Evolutionary conservation across 1,140 invertebrate species (phyloP).

Genomic region (Brachionus angularis): DNA sequence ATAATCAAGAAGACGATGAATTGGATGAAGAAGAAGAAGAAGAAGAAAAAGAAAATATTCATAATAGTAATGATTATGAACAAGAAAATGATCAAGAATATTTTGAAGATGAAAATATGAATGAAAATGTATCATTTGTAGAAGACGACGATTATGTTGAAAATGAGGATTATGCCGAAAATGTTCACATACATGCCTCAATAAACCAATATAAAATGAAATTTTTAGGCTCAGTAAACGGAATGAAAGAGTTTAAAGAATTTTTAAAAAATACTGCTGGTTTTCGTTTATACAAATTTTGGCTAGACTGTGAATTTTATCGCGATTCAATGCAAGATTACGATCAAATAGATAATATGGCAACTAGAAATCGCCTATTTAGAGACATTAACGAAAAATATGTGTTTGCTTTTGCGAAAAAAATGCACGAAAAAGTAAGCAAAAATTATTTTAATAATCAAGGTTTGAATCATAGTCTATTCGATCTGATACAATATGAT

Average conservation of each 20-base stretch:
- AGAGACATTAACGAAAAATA: constrained; percentile 33
- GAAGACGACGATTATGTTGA: neutral
- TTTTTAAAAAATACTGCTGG: constrained; percentile 53
- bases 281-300: constrained; percentile 53
- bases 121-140: constrained; percentile 14
- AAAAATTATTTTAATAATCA: constrained; percentile 41
- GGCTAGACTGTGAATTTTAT: constrained; percentile 58
- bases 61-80: neutral
- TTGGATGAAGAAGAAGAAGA: neutral
- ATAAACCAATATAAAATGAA: constrained; percentile 41
- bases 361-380: constrained; percentile 51
- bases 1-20: too few relatives aligned
- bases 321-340: constrained; percentile 55
- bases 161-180: constrained; percentile 4
- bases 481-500: constrained; percentile 58
- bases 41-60: neutral
- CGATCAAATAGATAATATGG: constrained; percentile 51
- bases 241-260: constrained; percentile 52
- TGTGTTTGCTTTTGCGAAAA: constrained; percentile 33
- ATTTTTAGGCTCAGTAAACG: constrained; percentile 43
- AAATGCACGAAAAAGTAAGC: constrained; percentile 41
- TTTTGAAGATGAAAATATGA: neutral
- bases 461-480: constrained; percentile 47
- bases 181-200: constrained; percentile 11
- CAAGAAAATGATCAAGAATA: constrained; percentile 1